phyloP scores from a whole-genome alignment of 2,797 vertebrate genomes.

The Danio aesculapii region DNA sequence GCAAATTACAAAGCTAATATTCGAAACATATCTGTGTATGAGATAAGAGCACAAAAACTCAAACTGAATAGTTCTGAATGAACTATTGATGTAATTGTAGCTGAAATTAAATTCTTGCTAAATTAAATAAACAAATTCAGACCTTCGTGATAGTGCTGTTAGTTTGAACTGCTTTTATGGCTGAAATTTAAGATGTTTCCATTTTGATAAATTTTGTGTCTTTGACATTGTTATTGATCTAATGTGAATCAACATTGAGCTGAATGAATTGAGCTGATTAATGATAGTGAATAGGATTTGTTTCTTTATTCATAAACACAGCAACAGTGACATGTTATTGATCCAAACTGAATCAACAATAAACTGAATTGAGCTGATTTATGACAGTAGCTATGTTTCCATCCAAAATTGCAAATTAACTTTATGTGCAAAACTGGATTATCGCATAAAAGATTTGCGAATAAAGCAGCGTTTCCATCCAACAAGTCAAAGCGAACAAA shows the following conservation, averaged over 20 bases:
- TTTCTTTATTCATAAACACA: background rate
- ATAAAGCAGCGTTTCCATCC: too few species aligned
- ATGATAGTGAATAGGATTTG: background rate
- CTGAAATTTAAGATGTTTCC: background rate
- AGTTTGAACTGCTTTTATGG: background rate
- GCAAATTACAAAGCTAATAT: background rate
- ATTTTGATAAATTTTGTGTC: background rate
- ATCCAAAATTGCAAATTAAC: too few species aligned
- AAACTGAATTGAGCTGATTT: background rate
- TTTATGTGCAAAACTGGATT: too few species aligned
- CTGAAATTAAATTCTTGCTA: background rate
- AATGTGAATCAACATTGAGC: background rate
- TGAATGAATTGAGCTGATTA: background rate
- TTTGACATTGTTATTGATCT: background rate
- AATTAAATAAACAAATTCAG: background rate
- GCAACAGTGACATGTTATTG: background rate
- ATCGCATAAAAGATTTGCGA: too few species aligned
- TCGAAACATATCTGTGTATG: background rate
- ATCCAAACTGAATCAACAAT: too few species aligned
- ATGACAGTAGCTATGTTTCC: background rate
- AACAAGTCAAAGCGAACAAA: too few species aligned
- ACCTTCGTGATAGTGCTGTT: background rate
- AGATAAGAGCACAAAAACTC: background rate
- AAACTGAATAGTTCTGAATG: background rate
- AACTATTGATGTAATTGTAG: background rate